Percentiles rank a stretch among this genome's conserved stretches.
phyloP scores from a whole-genome alignment of 1,140 invertebrate species.

The Orius insidiosus region DNA sequence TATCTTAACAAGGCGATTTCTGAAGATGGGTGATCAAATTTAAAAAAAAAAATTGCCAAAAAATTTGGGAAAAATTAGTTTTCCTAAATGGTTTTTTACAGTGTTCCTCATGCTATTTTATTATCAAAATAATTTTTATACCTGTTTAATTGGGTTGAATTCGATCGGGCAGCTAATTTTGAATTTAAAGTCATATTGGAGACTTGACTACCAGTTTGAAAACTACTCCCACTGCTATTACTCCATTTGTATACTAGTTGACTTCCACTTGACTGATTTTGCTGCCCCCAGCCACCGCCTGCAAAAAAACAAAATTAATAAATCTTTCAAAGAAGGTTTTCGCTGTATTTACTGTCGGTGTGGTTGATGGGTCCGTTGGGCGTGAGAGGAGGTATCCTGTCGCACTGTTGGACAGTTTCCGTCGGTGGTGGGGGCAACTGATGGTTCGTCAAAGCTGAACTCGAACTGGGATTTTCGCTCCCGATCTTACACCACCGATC shows the following conservation, averaged over 20 bases:
- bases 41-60: no score
- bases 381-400: not conserved
- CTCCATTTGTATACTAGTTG: constrained; percentile 5
- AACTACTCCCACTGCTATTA: constrained; percentile 4
- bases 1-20: no score
- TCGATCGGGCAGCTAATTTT: constrained; percentile 7
- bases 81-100: no score
- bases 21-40: no score
- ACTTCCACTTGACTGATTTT: constrained; percentile 3
- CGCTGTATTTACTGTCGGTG: constrained; percentile 6
- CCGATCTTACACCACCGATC: not conserved
- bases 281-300: constrained; percentile 11
- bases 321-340: not conserved
- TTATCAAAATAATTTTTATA: no score
- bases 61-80: no score
- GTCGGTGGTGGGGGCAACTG: constrained; percentile 1
- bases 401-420: not conserved
- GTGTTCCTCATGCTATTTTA: no score
- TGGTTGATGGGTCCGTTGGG: constrained; percentile 11
- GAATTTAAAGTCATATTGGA: constrained; percentile 3
- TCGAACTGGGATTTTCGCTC: not conserved
- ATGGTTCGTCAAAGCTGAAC: no score
- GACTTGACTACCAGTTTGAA: not conserved
- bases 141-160: constrained; percentile 9
- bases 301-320: not conserved